A percentile compares a stretch with the other conserved stretches of the same genome.
These are phyloP conservation scores for Thaumatotibia leucotreta DNA, from an alignment of 1,140 invertebrate species.

Conservation along the genomic window DNA sequence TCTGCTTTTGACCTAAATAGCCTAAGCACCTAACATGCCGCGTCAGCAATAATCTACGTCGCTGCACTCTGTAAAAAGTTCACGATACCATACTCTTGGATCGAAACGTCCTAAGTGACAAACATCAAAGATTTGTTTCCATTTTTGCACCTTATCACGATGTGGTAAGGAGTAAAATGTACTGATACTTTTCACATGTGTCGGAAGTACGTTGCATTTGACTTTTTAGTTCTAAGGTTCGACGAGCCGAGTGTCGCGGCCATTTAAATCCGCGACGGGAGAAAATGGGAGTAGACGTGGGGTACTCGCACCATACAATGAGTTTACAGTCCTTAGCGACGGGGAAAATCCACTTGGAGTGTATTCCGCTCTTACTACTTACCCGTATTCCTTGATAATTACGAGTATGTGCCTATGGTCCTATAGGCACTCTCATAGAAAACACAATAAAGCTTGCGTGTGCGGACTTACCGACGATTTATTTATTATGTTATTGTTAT, in stretches of 20 bases:
- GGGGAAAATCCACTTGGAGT: neutral
- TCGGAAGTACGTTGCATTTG: neutral
- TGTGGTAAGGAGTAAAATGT: neutral
- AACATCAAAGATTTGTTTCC: neutral
- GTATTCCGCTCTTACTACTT: neutral
- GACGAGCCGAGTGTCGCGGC: neutral
- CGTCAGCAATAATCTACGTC: constrained; percentile 8
- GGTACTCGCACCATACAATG: neutral
- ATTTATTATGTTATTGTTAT: too few relatives aligned
- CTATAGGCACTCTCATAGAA: too few relatives aligned
- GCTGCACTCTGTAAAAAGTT: constrained; percentile 6
- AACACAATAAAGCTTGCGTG: constrained; percentile 18
- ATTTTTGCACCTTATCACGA: neutral
- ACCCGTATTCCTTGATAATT: too few relatives aligned
- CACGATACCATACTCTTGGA: neutral
- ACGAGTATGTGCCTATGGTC: too few relatives aligned
- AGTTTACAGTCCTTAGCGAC: neutral
- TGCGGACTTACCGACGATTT: too few relatives aligned
- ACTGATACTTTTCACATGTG: neutral
- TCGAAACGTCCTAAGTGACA: neutral
- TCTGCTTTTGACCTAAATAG: constrained; percentile 6
- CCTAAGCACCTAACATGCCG: neutral
- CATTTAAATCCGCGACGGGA: constrained; percentile 4
- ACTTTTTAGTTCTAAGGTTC: neutral
- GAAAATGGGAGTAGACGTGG: neutral